A percentile compares a stretch with the other conserved stretches of the same genome.
Conservation (phyloP, 1,140 invertebrate species). For the Aphaenogaster ashmeadi region DNA sequence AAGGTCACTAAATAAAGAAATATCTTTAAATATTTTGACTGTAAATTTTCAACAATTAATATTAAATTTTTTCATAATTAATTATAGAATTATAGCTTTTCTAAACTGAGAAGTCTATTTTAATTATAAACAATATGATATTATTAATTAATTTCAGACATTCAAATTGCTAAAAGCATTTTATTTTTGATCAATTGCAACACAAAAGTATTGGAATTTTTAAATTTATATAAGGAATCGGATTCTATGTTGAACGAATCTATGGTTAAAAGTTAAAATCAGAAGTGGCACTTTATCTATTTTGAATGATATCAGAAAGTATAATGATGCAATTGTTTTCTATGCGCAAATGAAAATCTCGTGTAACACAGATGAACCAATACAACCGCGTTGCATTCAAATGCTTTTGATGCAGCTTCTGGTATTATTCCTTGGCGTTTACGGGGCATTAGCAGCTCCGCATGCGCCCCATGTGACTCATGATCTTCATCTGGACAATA, state of each 20-base stretch:
- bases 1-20: not conserved
- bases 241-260: not conserved
- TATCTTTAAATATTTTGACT: not conserved
- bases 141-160: not conserved
- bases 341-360: not conserved
- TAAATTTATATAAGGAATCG: not conserved
- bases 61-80: slow-evolving; percentile 7
- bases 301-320: not conserved
- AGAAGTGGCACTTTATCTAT: not conserved
- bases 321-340: not conserved
- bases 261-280: not conserved
- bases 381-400: slow-evolving; percentile 19
- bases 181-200: not conserved
- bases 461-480: slow-evolving; percentile 33
- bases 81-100: not conserved
- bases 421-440: slow-evolving; percentile 69
- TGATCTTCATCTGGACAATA: slow-evolving; percentile 72
- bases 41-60: not conserved
- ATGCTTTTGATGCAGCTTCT: slow-evolving; percentile 73
- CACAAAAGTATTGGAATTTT: not conserved
- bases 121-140: not conserved
- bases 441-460: slow-evolving; percentile 61
- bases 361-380: not conserved
- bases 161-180: not conserved
- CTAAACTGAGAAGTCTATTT: not conserved